These are phyloP conservation scores for Oligia fasciuncula DNA, from an alignment of 2,888 invertebrate genomes.

Conservation along the genomic window DNA sequence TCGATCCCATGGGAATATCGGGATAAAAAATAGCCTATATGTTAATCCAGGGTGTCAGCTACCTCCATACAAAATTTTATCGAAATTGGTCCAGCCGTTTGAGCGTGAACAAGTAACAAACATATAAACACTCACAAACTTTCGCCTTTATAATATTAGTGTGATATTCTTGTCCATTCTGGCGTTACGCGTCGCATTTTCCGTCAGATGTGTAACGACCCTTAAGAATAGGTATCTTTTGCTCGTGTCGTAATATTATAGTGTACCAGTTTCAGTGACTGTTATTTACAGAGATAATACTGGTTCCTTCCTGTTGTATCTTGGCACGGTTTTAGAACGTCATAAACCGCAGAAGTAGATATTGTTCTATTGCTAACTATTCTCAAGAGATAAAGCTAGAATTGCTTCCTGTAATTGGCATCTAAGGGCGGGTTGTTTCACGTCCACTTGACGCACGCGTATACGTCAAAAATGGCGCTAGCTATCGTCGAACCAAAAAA, in stretches of 20 bases:
- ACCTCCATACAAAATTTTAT: too few relatives aligned
- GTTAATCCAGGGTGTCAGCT: too few relatives aligned
- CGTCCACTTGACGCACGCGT: too few relatives aligned
- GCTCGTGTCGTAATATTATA: constrained; percentile 37
- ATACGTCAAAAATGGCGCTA: too few relatives aligned
- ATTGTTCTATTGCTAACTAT: neutral
- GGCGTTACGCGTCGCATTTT: neutral
- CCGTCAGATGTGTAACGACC: neutral
- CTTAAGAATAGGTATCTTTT: constrained; percentile 43
- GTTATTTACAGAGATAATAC: constrained; percentile 55
- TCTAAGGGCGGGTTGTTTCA: neutral
- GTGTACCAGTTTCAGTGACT: constrained; percentile 44
- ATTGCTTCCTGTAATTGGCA: constrained; percentile 12
- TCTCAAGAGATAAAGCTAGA: constrained; percentile 4
- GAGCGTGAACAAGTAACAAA: too few relatives aligned
- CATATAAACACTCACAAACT: too few relatives aligned
- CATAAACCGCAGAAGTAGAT: constrained; percentile 9
- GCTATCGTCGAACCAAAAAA: too few relatives aligned
- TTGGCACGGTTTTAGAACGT: constrained; percentile 19
- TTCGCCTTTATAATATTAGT: too few relatives aligned
- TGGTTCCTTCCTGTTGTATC: constrained; percentile 55
- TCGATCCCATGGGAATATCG: too few relatives aligned
- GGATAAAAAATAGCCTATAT: too few relatives aligned
- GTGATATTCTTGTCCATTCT: neutral
- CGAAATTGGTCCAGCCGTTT: too few relatives aligned